A percentile compares a stretch with the other conserved stretches of the same genome.
Evolutionary conservation across 2,888 invertebrate species (phyloP).

Genomic region (Amblyjoppa fuscipennis): DNA sequence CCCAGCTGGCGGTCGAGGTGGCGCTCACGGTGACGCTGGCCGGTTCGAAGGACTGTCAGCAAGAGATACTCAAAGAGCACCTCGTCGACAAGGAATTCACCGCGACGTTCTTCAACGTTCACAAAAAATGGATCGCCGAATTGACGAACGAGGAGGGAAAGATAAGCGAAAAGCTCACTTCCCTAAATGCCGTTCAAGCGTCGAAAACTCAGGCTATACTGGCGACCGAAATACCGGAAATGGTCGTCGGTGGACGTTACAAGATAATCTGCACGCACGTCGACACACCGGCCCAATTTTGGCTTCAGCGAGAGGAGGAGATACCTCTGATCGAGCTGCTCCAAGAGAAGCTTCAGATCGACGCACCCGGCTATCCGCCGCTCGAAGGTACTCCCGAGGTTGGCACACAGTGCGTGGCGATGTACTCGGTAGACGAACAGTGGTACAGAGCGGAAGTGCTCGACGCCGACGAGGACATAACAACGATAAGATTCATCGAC

Average conservation of each 20-base stretch:
- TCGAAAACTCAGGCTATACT: slow-evolving; percentile 79
- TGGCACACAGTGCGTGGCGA: slow-evolving; percentile 90
- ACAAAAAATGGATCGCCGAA: slow-evolving; percentile 87
- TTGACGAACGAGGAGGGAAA: slow-evolving; percentile 86
- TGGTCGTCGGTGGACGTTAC: slow-evolving; percentile 76
- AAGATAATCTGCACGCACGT: slow-evolving; percentile 89
- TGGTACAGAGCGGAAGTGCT: slow-evolving; percentile 98
- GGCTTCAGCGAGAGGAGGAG: slow-evolving; percentile 89
- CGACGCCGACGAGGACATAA: slow-evolving; percentile 91
- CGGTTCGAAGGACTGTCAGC: slow-evolving; percentile 85
- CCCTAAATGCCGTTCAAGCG: slow-evolving; percentile 70
- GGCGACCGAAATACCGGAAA: slow-evolving; percentile 73
- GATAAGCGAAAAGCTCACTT: slow-evolving; percentile 86
- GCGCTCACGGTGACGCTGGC: slow-evolving; percentile 77
- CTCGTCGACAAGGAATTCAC: slow-evolving; percentile 86
- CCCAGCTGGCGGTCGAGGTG: slow-evolving; percentile 80
- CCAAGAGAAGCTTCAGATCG: slow-evolving; percentile 89
- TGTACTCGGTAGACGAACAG: slow-evolving; percentile 92
- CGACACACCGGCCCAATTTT: slow-evolving; percentile 92
- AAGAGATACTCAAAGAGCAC: slow-evolving; percentile 76
- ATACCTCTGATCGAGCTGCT: slow-evolving; percentile 87
- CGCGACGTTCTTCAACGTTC: slow-evolving; percentile 86
- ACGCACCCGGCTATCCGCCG: slow-evolving; percentile 86
- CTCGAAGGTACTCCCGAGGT: slow-evolving; percentile 87
- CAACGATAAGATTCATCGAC: slow-evolving; percentile 92